A percentile compares a stretch with the other conserved stretches of the same genome.
Conservation (phyloP, 2,797 vertebrate species). For the Glossophaga mutica region DNA sequence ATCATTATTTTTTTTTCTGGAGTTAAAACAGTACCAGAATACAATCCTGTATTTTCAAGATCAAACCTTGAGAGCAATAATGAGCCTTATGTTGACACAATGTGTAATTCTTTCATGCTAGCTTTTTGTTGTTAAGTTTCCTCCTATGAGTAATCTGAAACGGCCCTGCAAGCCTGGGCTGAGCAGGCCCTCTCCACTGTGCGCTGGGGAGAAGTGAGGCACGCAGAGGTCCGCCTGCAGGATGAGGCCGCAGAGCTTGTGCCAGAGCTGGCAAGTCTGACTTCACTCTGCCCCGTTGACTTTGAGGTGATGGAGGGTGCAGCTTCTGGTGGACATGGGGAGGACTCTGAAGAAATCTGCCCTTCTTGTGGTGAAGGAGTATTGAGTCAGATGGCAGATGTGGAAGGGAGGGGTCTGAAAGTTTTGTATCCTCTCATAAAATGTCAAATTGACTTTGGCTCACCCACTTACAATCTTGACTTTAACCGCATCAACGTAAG, state of each 20-base stretch:
- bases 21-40: too few species aligned
- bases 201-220: not conserved
- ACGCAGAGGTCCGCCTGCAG: not conserved
- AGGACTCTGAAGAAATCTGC: not conserved
- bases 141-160: not conserved
- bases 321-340: not conserved
- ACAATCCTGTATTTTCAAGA: not conserved
- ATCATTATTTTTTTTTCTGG: not conserved
- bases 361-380: fast-evolving
- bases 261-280: not conserved
- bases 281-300: not conserved
- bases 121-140: too few species aligned
- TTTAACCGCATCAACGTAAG: not conserved
- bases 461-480: not conserved
- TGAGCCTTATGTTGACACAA: fast-evolving
- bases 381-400: fast-evolving
- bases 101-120: too few species aligned
- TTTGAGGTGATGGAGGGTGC: not conserved
- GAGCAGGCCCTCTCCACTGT: fast-evolving
- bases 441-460: not conserved
- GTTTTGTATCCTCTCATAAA: not conserved
- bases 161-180: too few species aligned
- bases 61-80: not conserved
- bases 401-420: not conserved
- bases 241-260: not conserved